Percentiles rank a stretch among this genome's conserved stretches.
Evolutionary conservation across 1,140 invertebrate species (phyloP).

Genomic region (Drosophila nikananu): DNA sequence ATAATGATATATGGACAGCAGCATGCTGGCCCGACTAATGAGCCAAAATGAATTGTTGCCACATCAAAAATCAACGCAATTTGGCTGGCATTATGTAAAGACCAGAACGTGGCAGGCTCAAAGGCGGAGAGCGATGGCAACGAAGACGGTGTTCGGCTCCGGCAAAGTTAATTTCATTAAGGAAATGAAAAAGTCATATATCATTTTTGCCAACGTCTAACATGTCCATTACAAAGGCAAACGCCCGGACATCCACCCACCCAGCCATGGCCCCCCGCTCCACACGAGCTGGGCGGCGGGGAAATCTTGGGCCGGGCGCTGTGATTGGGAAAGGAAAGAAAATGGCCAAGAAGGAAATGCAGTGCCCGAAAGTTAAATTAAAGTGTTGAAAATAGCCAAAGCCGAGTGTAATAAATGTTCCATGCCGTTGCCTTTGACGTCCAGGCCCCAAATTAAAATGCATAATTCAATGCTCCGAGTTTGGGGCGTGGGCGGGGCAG

Average conservation of each 20-base stretch:
- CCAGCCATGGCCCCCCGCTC: slow-evolving; percentile 18
- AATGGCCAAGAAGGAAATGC: slow-evolving; percentile 56
- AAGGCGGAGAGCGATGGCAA: slow-evolving; percentile 12
- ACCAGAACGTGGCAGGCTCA: slow-evolving; percentile 20
- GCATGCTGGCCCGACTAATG: slow-evolving; percentile 75
- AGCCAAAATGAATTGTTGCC: slow-evolving; percentile 82
- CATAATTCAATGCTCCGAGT: slow-evolving; percentile 70
- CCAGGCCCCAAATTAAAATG: slow-evolving; percentile 74
- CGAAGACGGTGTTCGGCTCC: too few relatives aligned
- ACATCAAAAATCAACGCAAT: slow-evolving; percentile 83
- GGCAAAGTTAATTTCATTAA: slow-evolving; percentile 82
- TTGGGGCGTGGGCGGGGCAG: neutral
- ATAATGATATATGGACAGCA: slow-evolving; percentile 76
- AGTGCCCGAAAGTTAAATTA: slow-evolving; percentile 71
- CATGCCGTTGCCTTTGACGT: slow-evolving; percentile 66
- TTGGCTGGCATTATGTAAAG: slow-evolving; percentile 79
- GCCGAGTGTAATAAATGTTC: slow-evolving; percentile 75
- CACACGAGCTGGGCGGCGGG: slow-evolving; percentile 12
- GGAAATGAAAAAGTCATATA: slow-evolving; percentile 84
- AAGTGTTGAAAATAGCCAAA: slow-evolving; percentile 74
- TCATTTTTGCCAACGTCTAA: slow-evolving; percentile 82
- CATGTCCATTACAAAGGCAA: slow-evolving; percentile 76
- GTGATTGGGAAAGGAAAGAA: slow-evolving; percentile 22
- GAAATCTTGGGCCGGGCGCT: slow-evolving; percentile 35
- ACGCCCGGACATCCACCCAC: slow-evolving; percentile 31